Evolutionary conservation across 2,113 vertebrate genomes (phyloP).

Genomic region (Galbula dea): DNA sequence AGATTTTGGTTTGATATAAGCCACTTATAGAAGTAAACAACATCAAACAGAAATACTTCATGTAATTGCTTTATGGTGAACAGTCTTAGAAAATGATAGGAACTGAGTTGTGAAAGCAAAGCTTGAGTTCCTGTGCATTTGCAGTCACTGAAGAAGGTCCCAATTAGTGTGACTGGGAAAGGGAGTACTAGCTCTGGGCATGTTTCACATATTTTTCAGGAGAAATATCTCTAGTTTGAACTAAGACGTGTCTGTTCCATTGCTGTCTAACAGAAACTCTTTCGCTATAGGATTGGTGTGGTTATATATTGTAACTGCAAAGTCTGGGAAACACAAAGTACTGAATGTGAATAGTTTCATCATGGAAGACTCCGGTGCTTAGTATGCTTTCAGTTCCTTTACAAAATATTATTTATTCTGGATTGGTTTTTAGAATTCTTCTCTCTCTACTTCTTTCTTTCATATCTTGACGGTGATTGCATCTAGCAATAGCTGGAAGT

Average conservation of each 20-base stretch:
- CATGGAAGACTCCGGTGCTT: neutral
- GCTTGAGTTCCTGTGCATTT: neutral
- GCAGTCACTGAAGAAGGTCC: neutral
- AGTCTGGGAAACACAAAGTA: neutral
- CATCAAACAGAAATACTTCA: neutral
- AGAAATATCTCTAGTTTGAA: neutral
- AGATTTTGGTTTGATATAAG: neutral
- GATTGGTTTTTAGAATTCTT: neutral
- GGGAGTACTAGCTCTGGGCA: neutral
- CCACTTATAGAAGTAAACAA: neutral
- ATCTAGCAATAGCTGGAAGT: neutral
- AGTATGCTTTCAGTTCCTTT: neutral
- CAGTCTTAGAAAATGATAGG: neutral
- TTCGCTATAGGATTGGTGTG: neutral
- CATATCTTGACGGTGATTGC: neutral
- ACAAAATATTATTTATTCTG: neutral
- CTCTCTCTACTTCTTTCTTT: neutral
- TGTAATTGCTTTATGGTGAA: neutral
- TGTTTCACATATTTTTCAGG: neutral
- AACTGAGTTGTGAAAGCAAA: neutral
- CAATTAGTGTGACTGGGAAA: neutral
- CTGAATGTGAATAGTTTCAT: neutral
- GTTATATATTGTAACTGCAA: neutral
- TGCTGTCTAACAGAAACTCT: neutral
- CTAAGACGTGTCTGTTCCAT: neutral